These are phyloP conservation scores for Cirrhinus mrigala DNA, from an alignment of 2,797 vertebrate genomes.

Conservation along the genomic window DNA sequence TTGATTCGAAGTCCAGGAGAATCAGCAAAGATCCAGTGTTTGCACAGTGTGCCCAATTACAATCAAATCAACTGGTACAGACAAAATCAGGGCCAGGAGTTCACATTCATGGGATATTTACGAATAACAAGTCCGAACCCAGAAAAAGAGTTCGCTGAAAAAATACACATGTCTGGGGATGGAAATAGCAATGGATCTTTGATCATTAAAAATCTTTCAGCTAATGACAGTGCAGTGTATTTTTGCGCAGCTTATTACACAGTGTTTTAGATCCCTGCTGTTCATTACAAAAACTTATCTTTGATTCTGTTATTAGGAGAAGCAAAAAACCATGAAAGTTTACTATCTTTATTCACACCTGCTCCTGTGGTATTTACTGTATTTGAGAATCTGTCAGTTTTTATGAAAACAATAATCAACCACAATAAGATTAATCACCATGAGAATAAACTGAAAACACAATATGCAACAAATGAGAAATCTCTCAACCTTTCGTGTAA, in stretches of 20 bases:
- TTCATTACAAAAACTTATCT: constrained; percentile 7
- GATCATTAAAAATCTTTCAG: neutral
- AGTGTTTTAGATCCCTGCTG: neutral
- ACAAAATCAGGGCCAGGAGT: constrained; percentile 39
- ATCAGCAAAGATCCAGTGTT: constrained; percentile 47
- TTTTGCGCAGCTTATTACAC: constrained; percentile 25
- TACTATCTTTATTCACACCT: neutral
- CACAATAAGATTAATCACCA: neutral
- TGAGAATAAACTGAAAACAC: neutral
- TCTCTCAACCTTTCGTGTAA: neutral
- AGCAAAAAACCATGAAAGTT: constrained; percentile 1
- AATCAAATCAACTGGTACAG: constrained; percentile 58
- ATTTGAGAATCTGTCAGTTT: constrained; percentile 51
- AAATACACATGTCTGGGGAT: constrained; percentile 9
- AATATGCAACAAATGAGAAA: neutral
- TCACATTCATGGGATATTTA: constrained; percentile 55
- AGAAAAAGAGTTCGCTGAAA: neutral
- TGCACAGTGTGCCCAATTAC: neutral
- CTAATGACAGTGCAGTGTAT: neutral
- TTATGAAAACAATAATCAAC: constrained; percentile 31
- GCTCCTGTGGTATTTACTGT: neutral
- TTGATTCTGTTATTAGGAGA: neutral
- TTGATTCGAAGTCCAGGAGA: constrained; percentile 16
- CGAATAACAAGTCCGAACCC: fast-evolving
- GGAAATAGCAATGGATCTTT: neutral